Conservation (phyloP, 1,140 invertebrate genomes). For the Eurosta solidaginis region DNA sequence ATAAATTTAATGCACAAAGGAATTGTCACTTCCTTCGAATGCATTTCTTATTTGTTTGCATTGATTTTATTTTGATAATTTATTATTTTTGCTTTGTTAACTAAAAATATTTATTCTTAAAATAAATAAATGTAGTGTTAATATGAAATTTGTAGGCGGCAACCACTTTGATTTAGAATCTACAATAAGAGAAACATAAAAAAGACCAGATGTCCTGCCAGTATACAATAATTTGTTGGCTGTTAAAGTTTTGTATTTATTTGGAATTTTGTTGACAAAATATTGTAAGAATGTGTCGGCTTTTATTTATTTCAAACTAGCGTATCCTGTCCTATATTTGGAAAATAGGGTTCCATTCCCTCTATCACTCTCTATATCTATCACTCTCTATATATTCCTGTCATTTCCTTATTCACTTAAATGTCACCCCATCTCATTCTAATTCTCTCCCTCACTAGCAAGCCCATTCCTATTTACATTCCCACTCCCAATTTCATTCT, state of each 20-base stretch:
- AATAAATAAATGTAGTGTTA: neutral
- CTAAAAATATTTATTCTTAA: neutral
- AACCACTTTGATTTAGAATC: neutral
- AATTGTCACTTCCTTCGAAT: neutral
- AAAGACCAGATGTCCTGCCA: neutral
- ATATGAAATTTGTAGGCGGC: slow-evolving; percentile 2
- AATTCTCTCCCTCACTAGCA: no score
- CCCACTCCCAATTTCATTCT: no score
- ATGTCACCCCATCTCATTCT: no score
- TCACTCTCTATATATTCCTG: no score
- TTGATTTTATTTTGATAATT: no score
- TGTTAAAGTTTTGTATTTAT: slow-evolving; percentile 3
- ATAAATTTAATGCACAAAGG: neutral
- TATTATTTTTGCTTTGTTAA: neutral
- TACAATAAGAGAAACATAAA: neutral
- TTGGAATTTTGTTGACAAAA: slow-evolving; percentile 28
- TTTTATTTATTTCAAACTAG: no score
- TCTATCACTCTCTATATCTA: no score
- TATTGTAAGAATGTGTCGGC: neutral
- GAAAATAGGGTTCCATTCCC: no score
- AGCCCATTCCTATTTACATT: no score
- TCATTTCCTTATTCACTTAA: no score
- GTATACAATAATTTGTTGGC: neutral
- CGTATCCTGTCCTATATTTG: no score
- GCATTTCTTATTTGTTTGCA: neutral